Conservation (phyloP, 1,140 invertebrate genomes). For the Rhynchophorus ferrugineus region DNA sequence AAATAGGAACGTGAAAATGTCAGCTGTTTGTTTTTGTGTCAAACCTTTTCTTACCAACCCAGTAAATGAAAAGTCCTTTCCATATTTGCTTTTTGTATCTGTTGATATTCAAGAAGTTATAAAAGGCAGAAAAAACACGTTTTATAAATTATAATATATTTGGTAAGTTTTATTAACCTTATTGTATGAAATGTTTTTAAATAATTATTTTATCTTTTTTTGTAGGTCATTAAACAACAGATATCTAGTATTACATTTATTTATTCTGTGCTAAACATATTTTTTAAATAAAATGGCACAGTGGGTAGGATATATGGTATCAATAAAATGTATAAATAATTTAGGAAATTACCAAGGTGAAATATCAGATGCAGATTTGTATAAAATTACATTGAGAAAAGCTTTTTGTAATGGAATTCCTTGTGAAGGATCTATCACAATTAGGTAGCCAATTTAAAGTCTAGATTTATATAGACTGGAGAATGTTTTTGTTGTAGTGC, state of each 20-base stretch:
- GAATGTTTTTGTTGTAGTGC: constrained; percentile 44
- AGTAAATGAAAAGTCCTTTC: too few relatives aligned
- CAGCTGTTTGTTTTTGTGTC: too few relatives aligned
- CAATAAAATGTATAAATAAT: constrained; percentile 63
- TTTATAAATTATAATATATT: too few relatives aligned
- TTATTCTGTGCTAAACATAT: constrained; percentile 24
- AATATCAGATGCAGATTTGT: constrained; percentile 62
- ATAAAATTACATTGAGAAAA: constrained; percentile 64
- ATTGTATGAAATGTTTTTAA: too few relatives aligned
- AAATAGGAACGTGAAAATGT: too few relatives aligned
- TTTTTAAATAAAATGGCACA: constrained; percentile 47
- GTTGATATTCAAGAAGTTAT: too few relatives aligned
- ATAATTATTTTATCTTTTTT: too few relatives aligned
- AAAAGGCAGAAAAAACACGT: too few relatives aligned
- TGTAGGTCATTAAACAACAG: constrained; percentile 4
- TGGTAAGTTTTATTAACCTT: too few relatives aligned
- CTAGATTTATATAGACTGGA: not conserved
- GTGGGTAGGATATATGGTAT: constrained; percentile 68
- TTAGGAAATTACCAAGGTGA: constrained; percentile 71
- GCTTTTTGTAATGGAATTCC: constrained; percentile 77
- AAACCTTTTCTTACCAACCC: too few relatives aligned
- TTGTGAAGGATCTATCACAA: constrained; percentile 33
- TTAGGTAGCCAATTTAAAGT: constrained; percentile 21
- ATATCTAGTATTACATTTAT: not conserved
- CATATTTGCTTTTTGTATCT: too few relatives aligned